A percentile compares a stretch with the other conserved stretches of the same genome.
Evolutionary conservation across 2,888 invertebrate species (phyloP).

Genomic region (Polyploca ridens): DNA sequence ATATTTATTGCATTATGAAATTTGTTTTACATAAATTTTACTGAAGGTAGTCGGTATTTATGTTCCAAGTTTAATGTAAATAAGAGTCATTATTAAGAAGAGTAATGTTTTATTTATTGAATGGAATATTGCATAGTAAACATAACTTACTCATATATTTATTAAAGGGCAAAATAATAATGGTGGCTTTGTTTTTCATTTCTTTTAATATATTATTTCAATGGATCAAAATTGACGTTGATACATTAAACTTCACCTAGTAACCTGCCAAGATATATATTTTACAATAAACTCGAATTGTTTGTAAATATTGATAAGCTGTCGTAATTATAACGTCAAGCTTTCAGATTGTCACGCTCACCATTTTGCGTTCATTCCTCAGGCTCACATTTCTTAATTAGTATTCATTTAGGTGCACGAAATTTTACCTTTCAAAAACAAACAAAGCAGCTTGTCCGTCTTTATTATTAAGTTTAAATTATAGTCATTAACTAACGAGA

Average conservation of each 20-base stretch:
- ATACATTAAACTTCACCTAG: no score
- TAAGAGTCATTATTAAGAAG: conserved; percentile 14
- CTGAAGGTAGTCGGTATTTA: neutral
- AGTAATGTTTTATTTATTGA: conserved; percentile 18
- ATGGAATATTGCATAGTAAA: neutral
- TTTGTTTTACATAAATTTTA: conserved; percentile 4
- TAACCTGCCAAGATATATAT: no score
- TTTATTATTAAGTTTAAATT: conserved; percentile 81
- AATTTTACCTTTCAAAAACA: conserved; percentile 74
- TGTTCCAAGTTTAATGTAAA: conserved; percentile 10
- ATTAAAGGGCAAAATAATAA: no score
- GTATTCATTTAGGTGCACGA: conserved; percentile 67
- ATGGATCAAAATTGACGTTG: no score
- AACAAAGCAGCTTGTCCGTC: conserved; percentile 77
- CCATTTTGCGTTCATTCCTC: conserved; percentile 59
- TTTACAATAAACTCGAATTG: no score
- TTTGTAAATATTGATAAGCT: conserved; percentile 20
- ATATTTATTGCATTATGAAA: conserved; percentile 36
- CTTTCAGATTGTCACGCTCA: conserved; percentile 56
- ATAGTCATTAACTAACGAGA: conserved; percentile 76
- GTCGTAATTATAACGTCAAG: conserved; percentile 48
- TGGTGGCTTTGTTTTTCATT: no score
- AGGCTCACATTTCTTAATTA: conserved; percentile 75
- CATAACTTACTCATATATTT: no score
- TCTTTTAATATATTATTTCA: no score